Evolutionary conservation across 2,888 invertebrate species (phyloP), one percentile per base, ranked within the genome.

Genomic region (Drosophila buzzatii): DNA sequence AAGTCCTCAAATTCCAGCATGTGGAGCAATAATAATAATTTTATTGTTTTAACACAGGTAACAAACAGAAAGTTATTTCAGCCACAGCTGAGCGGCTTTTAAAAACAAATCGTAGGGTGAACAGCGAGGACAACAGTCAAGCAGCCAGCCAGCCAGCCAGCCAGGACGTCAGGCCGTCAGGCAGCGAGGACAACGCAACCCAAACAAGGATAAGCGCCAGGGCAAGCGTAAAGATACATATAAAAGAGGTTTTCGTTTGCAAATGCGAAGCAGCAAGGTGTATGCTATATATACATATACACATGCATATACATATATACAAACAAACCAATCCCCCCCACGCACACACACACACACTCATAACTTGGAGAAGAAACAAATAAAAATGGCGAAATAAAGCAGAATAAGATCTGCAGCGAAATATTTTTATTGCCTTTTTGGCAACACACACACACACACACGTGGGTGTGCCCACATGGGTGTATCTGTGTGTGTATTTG

Each of bases 1-100:
- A 88, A 88, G 88, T 90, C 90, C 79, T 81, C 77, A 81, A 85
- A 89, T 90, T 89, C 88, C 90, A 90, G 89, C 90, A 91, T 91
- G 90, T 85, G 87, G 78, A 85, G 90, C 89, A 91, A 91, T 91
- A 91, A 91, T 83, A 90, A 91, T 91, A 90, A 85, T 91, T 91
- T 91, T 91, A 91, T 91, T 91, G 91, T 90, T 88, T 90, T 91
- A 85, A 91, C 90, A 87, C 88, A 90, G 87, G 87, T 90, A 87
- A 82, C 88, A 82, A 85, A 89, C 88, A 80, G 83, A 85, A 87
- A 90, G 89, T 86, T 86, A 89, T 82, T 89, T 89, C 88, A 86
- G 86, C 86, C 86, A 89, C 89, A 86, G 86, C 86, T 86, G 86
- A 86, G 86, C 88, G 86, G 86, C 86, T 86, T 86, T 86, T 86